Evolutionary conservation across 2,888 invertebrate species (phyloP).

Genomic region (Acanthosoma haemorrhoidale): DNA sequence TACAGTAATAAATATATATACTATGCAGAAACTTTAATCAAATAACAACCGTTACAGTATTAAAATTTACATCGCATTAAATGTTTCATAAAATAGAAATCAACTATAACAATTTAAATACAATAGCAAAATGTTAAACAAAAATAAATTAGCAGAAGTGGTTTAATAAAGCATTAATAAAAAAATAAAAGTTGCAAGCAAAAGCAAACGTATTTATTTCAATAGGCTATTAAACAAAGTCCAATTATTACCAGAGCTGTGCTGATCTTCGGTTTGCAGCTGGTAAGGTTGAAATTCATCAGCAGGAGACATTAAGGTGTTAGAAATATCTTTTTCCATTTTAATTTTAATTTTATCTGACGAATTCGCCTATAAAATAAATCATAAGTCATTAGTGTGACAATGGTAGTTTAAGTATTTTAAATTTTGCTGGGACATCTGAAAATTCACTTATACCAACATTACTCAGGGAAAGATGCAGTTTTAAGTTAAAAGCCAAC

Average conservation of each 20-base stretch:
- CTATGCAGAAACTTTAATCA: too few species aligned
- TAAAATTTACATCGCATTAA: too few species aligned
- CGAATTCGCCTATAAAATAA: conserved; percentile 17
- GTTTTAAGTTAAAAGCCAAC: too few species aligned
- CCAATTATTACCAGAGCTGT: conserved; percentile 44
- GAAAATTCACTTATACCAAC: too few species aligned
- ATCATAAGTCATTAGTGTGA: neutral
- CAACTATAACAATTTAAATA: neutral
- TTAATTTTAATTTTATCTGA: conserved; percentile 15
- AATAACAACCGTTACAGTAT: too few species aligned
- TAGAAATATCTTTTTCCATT: conserved; percentile 46
- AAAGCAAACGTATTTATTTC: conserved; percentile 15
- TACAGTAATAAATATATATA: neutral
- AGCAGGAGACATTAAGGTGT: conserved; percentile 68
- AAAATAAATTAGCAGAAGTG: neutral
- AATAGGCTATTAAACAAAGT: conserved; percentile 22
- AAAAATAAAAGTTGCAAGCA: conserved; percentile 14
- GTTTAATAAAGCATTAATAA: neutral
- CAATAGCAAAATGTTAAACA: neutral
- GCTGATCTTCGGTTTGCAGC: conserved; percentile 68
- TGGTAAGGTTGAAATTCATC: conserved; percentile 73
- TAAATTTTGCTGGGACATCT: too few species aligned
- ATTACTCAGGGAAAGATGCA: too few species aligned
- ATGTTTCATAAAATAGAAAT: too few species aligned
- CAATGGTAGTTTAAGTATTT: neutral